These are phyloP conservation scores for Anguilla marmorata DNA, from an alignment of 2,797 vertebrate species.

Conservation along the genomic window DNA sequence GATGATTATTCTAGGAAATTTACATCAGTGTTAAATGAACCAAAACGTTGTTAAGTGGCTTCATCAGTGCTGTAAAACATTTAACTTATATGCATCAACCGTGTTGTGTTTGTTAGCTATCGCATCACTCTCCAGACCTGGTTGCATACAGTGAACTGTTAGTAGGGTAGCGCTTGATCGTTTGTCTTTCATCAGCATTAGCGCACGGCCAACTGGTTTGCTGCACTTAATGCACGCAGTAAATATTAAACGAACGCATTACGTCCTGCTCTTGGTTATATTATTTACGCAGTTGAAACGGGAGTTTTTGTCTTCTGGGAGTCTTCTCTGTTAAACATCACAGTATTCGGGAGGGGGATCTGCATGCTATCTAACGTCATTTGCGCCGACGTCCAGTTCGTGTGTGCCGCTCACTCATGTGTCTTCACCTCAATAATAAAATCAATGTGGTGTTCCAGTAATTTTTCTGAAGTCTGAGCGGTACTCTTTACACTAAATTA, in stretches of 20 bases:
- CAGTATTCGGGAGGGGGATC: neutral
- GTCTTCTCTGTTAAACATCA: neutral
- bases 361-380: neutral
- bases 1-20: neutral
- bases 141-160: neutral
- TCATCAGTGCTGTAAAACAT: neutral
- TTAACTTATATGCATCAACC: neutral
- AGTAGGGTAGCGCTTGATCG: neutral
- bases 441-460: neutral
- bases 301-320: neutral
- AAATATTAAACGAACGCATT: neutral
- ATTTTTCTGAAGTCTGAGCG: neutral
- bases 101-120: neutral
- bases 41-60: neutral
- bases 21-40: neutral
- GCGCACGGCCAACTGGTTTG: neutral
- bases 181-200: neutral
- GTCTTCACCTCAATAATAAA: neutral
- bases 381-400: neutral
- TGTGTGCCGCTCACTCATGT: neutral
- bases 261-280: neutral
- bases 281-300: neutral
- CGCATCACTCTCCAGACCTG: neutral
- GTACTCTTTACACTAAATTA: neutral
- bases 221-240: neutral